Evolutionary conservation across 2,113 vertebrate genomes (phyloP).

Genomic region (Heterocephalus glaber): DNA sequence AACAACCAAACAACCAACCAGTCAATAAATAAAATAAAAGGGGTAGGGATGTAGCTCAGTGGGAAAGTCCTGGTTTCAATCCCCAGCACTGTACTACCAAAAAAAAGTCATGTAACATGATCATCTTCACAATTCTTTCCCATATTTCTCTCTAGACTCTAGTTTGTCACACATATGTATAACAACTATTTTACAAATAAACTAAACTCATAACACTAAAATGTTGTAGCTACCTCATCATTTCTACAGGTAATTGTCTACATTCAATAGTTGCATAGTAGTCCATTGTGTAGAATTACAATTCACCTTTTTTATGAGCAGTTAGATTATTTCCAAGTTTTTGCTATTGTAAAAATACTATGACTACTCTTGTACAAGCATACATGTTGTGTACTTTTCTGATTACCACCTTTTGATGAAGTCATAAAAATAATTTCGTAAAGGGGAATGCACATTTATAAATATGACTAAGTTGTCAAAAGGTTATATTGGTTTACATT

Average conservation of each 20-base stretch:
- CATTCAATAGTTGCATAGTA: constrained; percentile 29
- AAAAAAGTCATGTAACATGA: background rate
- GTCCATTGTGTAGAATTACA: constrained; percentile 22
- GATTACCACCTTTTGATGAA: constrained; percentile 24
- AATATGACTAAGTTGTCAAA: background rate
- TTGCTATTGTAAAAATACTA: constrained; percentile 27
- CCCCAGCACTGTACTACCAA: background rate
- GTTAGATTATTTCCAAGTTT: constrained; percentile 22
- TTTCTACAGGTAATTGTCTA: background rate
- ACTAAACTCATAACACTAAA: constrained; percentile 12
- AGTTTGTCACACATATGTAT: background rate
- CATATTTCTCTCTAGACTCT: background rate
- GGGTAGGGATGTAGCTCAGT: background rate
- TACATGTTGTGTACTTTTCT: background rate
- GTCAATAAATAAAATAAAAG: background rate
- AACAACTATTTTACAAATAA: background rate
- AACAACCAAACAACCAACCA: too few relatives aligned
- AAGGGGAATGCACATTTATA: background rate
- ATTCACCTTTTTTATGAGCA: constrained; percentile 2
- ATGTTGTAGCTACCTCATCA: background rate
- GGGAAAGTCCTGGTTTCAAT: background rate
- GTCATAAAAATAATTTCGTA: constrained; percentile 18
- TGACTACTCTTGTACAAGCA: constrained; percentile 35
- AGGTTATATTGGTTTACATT: background rate
- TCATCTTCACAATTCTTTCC: constrained; percentile 46